These are phyloP conservation scores for Scylla paramamosain DNA, from an alignment of 1,140 invertebrate genomes.

Conservation along the genomic window DNA sequence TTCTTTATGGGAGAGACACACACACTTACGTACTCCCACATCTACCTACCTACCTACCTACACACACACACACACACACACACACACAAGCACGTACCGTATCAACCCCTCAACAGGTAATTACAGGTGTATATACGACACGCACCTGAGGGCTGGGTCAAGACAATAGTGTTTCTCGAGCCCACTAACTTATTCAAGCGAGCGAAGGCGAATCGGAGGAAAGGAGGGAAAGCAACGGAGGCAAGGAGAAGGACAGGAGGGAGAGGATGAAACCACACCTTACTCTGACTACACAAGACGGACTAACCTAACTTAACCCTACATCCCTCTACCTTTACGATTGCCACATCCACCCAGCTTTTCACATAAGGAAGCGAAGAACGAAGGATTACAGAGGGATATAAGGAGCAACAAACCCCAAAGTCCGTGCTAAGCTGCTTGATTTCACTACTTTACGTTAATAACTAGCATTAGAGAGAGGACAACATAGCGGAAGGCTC, in stretches of 20 bases:
- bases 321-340: too few species aligned
- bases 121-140: background rate
- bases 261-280: background rate
- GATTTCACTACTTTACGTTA: too few species aligned
- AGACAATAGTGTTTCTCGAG: background rate
- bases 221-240: background rate
- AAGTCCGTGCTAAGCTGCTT: too few species aligned
- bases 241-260: background rate
- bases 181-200: slow-evolving; percentile 5
- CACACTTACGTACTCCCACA: background rate
- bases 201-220: background rate
- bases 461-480: too few species aligned
- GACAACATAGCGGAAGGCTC: too few species aligned
- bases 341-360: too few species aligned
- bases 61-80: slow-evolving; percentile 45
- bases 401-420: background rate
- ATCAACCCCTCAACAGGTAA: background rate
- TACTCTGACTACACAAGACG: too few species aligned
- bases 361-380: too few species aligned
- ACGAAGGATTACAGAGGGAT: too few species aligned
- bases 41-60: too few species aligned
- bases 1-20: background rate
- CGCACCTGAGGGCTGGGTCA: background rate
- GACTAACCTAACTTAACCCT: too few species aligned
- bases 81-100: slow-evolving; percentile 27